Base-by-base conservation (phyloP, 2,888 invertebrate species). In the Heliconius erato region DNA sequence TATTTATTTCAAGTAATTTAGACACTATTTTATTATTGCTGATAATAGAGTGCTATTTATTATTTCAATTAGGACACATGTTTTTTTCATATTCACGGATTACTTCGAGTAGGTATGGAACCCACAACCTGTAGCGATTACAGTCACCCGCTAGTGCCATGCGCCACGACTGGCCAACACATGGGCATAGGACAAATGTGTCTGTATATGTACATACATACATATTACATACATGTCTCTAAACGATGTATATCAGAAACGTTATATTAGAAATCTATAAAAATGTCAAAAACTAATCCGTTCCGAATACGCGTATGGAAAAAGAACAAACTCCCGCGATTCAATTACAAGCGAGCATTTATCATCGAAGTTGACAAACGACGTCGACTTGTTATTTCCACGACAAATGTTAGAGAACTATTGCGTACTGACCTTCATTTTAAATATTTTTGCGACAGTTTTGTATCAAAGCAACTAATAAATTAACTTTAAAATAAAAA, bases 311-410 rank as follows among this genome's bases (percentile, higher is more conserved):
- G 86, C 83, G 84, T 84, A 85, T 80, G 85, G 81, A 84, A 85
- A 78, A 84, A 74, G 81, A 82, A 82, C 83, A 83, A 85, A 85
- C 86, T 86, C 85, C 84, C 85, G 87, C 84, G 87, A 88, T 88
- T 88, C 88, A 89, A 89, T 89, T 88, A 89, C 87, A 87, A 87
- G 85, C 85, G 87, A 82, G 85, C 89, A 89, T 89, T 89, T 88
- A 87, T 89, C 89, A 89, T 88, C 87, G 87, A 85, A 87, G 86
- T 86, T 87, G 88, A 89, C 89, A 88, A 89, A 89, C 88, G 89
- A 88, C 85, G 88, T 86, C 87, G 88, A 89, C 88, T 89, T 89
- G 88, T 87, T 88, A 87, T 89, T 87, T 86, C 87, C 86, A 87
- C 88, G 88, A 88, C 88, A 87, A 89, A 89, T 89, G 88, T 87